A percentile compares a stretch with the other conserved stretches of the same genome.
These are phyloP conservation scores for Oreochromis tanganicae DNA, from an alignment of 2,113 vertebrate genomes.

Conservation along the genomic window DNA sequence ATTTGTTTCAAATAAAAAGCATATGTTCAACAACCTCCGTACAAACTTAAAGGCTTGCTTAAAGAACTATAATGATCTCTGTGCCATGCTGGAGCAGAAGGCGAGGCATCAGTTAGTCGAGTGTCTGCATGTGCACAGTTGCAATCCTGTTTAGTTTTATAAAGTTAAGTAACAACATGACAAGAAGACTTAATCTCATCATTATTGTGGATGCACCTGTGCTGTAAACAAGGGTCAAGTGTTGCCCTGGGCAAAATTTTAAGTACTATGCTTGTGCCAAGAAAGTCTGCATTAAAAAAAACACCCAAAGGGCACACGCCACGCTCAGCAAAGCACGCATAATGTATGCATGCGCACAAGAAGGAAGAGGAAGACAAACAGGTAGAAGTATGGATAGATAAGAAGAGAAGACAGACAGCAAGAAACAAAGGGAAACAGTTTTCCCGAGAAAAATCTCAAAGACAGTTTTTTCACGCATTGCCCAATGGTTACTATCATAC, in stretches of 20 bases:
- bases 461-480: not conserved
- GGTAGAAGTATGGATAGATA: not conserved
- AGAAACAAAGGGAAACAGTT: not conserved
- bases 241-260: slow-evolving; percentile 25
- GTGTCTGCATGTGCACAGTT: not conserved
- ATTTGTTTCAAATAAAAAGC: not conserved
- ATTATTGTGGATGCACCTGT: not conserved
- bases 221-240: slow-evolving; percentile 33
- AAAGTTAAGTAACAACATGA: not conserved
- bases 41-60: not conserved
- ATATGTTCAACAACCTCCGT: not conserved
- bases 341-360: slow-evolving; percentile 3
- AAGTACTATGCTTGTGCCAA: slow-evolving; percentile 43
- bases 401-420: not conserved
- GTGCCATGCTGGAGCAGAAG: not conserved
- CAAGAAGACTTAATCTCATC: not conserved
- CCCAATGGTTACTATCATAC: slow-evolving; percentile 13
- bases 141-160: not conserved
- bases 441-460: not conserved
- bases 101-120: not conserved
- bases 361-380: not conserved
- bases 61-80: not conserved
- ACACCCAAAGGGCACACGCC: slow-evolving; percentile 8
- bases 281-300: slow-evolving; percentile 5
- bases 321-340: slow-evolving; percentile 46